Conservation (phyloP, 2,797 vertebrate genomes). For the Vultur gryphus region DNA sequence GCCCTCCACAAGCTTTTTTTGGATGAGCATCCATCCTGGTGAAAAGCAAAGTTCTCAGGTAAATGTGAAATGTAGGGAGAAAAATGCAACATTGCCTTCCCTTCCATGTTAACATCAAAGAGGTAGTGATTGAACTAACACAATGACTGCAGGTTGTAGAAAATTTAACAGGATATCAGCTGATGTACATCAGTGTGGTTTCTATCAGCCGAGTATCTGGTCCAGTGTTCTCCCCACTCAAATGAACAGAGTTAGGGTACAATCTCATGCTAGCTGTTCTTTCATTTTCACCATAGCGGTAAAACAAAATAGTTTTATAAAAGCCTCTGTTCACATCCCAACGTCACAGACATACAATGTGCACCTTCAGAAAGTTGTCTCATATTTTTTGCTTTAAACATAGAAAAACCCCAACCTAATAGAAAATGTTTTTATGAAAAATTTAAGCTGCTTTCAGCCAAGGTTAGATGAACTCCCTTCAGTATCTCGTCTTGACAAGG, state of each 20-base stretch:
- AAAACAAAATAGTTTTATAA: not conserved
- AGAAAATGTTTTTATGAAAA: not conserved
- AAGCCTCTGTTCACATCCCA: not conserved
- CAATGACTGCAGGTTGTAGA: not conserved
- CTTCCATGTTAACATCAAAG: not conserved
- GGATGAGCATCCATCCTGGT: not conserved
- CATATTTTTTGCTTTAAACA: not conserved
- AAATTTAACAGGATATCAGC: not conserved
- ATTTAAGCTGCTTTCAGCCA: not conserved
- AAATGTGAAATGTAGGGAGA: not conserved
- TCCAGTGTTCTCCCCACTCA: not conserved
- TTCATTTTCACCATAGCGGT: not conserved
- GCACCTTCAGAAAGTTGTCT: not conserved
- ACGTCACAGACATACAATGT: not conserved
- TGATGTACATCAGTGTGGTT: not conserved
- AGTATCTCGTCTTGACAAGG: not conserved
- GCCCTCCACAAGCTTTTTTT: not conserved
- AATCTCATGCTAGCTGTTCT: not conserved
- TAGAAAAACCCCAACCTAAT: not conserved
- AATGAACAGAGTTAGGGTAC: not conserved
- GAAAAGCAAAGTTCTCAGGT: not conserved
- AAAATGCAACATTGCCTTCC: not conserved
- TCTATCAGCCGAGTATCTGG: not conserved
- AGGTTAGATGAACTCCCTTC: not conserved
- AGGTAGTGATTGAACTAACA: not conserved